Evolutionary conservation across 2,113 vertebrate species (phyloP).

Genomic region (Labeo rohita): DNA sequence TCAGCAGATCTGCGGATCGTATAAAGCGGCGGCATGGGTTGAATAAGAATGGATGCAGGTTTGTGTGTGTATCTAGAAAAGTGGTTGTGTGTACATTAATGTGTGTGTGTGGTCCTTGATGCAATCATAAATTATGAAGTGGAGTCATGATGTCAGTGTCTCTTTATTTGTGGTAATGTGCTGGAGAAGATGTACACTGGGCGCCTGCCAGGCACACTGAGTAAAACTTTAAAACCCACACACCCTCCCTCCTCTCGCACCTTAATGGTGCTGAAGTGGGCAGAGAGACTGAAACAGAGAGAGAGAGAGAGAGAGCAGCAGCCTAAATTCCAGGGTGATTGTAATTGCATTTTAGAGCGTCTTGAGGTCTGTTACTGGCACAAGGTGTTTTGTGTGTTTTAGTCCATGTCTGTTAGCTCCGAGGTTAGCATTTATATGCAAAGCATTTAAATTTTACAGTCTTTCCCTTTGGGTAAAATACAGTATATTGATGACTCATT

Average conservation of each 20-base stretch:
- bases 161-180: conserved; percentile 24
- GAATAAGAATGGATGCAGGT: conserved; percentile 26
- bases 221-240: conserved; percentile 25
- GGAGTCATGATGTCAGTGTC: conserved; percentile 30
- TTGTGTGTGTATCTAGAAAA: not conserved
- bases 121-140: conserved; percentile 32
- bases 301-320: not conserved
- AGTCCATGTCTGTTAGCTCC: too few relatives aligned
- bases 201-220: not conserved
- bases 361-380: not conserved
- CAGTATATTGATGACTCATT: not conserved
- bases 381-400: not conserved
- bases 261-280: conserved; percentile 54
- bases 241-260: not conserved
- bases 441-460: too few relatives aligned
- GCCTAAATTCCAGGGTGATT: not conserved
- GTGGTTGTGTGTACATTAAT: not conserved
- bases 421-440: too few relatives aligned
- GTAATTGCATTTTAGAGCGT: not conserved
- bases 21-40: not conserved
- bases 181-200: conserved; percentile 20
- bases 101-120: conserved; percentile 18
- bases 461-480: too few relatives aligned
- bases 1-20: conserved; percentile 24
- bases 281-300: conserved; percentile 46